Evolutionary conservation across 2,888 invertebrate genomes (phyloP).

Genomic region (Euzophera pinguis): DNA sequence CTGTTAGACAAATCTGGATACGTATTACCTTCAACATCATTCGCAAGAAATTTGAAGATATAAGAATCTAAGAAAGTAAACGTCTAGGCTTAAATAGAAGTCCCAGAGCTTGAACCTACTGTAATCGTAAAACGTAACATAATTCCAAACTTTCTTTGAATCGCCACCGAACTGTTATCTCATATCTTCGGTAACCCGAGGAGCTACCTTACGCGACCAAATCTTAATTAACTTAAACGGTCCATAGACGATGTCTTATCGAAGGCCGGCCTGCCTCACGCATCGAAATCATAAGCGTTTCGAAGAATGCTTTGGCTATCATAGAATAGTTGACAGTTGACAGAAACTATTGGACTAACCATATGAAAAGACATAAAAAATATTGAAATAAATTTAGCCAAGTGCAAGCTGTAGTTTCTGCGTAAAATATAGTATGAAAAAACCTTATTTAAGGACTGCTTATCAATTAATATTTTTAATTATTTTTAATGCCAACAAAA

Average conservation of each 20-base stretch:
- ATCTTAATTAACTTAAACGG: constrained; percentile 66
- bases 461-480: too few species aligned
- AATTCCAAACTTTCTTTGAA: neutral
- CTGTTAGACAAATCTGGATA: neutral
- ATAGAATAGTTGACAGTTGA: constrained; percentile 10
- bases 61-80: too few species aligned
- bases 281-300: constrained; percentile 77
- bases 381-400: too few species aligned
- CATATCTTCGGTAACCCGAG: constrained; percentile 23
- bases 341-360: too few species aligned
- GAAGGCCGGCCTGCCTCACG: constrained; percentile 61
- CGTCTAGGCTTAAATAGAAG: too few species aligned
- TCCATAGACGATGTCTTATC: constrained; percentile 36
- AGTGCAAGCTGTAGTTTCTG: too few species aligned
- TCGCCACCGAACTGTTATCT: constrained; percentile 1
- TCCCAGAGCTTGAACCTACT: too few species aligned
- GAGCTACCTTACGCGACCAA: constrained; percentile 39
- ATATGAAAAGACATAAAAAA: too few species aligned
- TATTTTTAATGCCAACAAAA: too few species aligned
- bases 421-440: too few species aligned
- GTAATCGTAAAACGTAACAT: neutral
- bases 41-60: too few species aligned
- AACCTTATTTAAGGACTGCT: too few species aligned
- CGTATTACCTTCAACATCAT: neutral
- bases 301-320: constrained; percentile 50